Base-by-base conservation (phyloP, 37 sponge, comb jelly and placozoan genomes). In the Axinella damicornis region DNA sequence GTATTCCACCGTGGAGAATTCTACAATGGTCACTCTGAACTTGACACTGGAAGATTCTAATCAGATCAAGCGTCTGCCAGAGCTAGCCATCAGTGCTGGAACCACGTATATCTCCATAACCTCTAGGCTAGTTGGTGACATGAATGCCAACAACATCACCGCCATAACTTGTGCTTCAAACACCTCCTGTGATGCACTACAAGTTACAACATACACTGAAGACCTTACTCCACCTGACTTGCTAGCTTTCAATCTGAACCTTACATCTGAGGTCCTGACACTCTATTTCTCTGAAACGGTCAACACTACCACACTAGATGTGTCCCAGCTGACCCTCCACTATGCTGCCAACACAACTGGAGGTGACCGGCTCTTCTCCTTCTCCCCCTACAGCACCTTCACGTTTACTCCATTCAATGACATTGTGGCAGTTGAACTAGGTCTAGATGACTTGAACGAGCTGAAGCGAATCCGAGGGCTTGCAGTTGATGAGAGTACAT, bases 261-360 rank as follows among this genome's bases (percentile, higher is more conserved):
- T 95, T 73, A 89, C 93, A 17, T 80, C 83, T 27, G 92, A 87
- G 41, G 66, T 77, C 9, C 39, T 95, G 32, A 78, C 75, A 28
- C 73, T 95, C 17, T 89, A 57, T 38, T 95, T 95, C 65, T 89
- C 90, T 69, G 95, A 95, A 52, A 95, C 95, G 27, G 90, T 95
- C 32, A 95, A 95, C 64, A 80, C 90, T 0, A 58, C 84, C 25
- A 77, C 92, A 25, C 76, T 95, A 24, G 80, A 85, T 60, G 86
- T 92, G 34, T 56, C 24, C n/a, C 74, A 92, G 54, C 85, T 95
- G 0, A 67, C 83, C 28, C 35, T 95, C 53, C 85, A 87, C 21
- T 72, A 73, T 53, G 36, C 56, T n/a, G 56, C 83, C 17, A 59
- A 57, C 58, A 57, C 71, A 32, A 59, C 63, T 33, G 69, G 65